Percentiles rank a stretch among this genome's conserved stretches.
These are phyloP conservation scores for Xenus cinereus DNA, from an alignment of 2,113 vertebrate species.

Conservation along the genomic window DNA sequence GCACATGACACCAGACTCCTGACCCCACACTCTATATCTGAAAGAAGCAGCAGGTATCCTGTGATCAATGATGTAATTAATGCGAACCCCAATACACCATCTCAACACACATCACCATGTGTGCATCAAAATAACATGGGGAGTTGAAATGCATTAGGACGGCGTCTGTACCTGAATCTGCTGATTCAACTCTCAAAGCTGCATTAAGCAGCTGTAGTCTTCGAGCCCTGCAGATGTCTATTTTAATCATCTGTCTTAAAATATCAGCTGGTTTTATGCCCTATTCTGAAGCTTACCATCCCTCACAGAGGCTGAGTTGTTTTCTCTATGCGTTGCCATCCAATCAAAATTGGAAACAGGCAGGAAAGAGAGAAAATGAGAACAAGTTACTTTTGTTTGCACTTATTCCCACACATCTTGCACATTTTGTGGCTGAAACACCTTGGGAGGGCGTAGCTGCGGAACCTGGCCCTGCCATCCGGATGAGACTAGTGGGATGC, in stretches of 20 bases:
- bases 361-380: conserved; percentile 33
- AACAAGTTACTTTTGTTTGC: neutral
- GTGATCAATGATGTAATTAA: neutral
- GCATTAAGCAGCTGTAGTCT: conserved; percentile 54
- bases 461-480: neutral
- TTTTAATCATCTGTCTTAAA: conserved; percentile 66
- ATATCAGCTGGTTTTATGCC: conserved; percentile 47
- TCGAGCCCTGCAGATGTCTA: conserved; percentile 28
- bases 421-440: neutral
- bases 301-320: conserved; percentile 36
- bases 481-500: neutral
- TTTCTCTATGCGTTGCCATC: conserved; percentile 7
- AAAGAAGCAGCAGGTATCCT: neutral
- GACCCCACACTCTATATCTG: neutral
- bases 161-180: conserved; percentile 48
- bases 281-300: conserved; percentile 17
- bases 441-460: conserved; percentile 11
- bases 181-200: conserved; percentile 56
- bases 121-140: neutral
- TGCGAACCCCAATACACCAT: accelerated
- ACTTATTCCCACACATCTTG: neutral
- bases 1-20: neutral
- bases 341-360: conserved; percentile 38
- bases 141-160: neutral
- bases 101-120: neutral